Conservation (phyloP, 2,113 vertebrate genomes). For the Tretioscincus oriximinensis region DNA sequence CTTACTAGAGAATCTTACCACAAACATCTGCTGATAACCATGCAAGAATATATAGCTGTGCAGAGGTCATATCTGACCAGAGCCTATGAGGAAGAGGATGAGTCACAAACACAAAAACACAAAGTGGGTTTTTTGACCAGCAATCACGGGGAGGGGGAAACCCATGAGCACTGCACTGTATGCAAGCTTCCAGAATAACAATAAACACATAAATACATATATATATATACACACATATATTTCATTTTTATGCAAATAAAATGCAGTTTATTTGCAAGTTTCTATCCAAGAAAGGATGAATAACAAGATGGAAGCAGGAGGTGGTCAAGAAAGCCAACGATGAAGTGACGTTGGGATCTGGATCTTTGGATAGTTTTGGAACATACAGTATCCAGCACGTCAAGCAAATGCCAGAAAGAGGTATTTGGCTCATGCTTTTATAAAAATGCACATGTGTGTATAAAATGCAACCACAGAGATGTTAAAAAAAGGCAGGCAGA, state of each 20-base stretch:
- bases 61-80: background rate
- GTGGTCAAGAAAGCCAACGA: slow-evolving; percentile 65
- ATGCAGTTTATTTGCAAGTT: slow-evolving; percentile 63
- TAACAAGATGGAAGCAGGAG: slow-evolving; percentile 70
- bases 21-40: slow-evolving; percentile 22
- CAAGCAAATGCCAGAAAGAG: slow-evolving; percentile 55
- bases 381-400: slow-evolving; percentile 63
- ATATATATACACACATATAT: background rate
- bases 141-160: slow-evolving; percentile 29
- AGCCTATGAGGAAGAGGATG: background rate
- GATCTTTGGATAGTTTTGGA: slow-evolving; percentile 67
- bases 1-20: background rate
- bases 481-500: slow-evolving; percentile 49
- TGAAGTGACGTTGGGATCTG: slow-evolving; percentile 68
- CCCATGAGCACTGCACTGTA: slow-evolving; percentile 56
- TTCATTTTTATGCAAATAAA: slow-evolving; percentile 62
- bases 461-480: slow-evolving; percentile 28
- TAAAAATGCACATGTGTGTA: background rate
- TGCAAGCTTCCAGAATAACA: slow-evolving; percentile 60
- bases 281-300: slow-evolving; percentile 73
- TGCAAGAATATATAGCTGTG: background rate
- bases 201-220: slow-evolving; percentile 48
- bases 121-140: slow-evolving; percentile 1
- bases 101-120: slow-evolving; percentile 32
- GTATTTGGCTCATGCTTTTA: slow-evolving; percentile 38